Conservation (phyloP, 2,888 invertebrate species). For the Caenorhabditis panamensis region DNA sequence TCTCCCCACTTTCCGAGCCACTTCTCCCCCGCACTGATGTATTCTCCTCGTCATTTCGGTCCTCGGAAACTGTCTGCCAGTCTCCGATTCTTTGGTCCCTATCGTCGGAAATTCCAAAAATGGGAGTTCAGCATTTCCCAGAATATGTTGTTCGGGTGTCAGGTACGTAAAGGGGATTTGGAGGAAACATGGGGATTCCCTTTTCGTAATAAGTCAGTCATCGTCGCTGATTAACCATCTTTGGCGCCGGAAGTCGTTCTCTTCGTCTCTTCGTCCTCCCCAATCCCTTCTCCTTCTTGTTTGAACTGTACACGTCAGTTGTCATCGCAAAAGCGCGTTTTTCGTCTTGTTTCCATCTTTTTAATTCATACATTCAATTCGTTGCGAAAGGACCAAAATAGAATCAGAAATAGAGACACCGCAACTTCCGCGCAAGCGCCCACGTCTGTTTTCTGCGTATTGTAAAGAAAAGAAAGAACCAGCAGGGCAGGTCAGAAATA, state of each 20-base stretch:
- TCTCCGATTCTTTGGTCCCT: constrained; percentile 27
- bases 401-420: constrained; percentile 7
- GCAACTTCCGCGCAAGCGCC: background rate
- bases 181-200: constrained; percentile 17
- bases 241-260: constrained; percentile 33
- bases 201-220: constrained; percentile 13
- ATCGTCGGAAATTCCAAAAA: constrained; percentile 4
- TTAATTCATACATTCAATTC: background rate
- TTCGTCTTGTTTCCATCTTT: background rate
- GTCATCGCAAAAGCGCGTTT: constrained; percentile 21
- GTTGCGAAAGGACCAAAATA: constrained; percentile 26
- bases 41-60: background rate
- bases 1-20: background rate
- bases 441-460: background rate
- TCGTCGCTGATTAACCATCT: constrained; percentile 7
- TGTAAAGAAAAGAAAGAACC: constrained; percentile 4
- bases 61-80: constrained; percentile 5
- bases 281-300: constrained; percentile 9
- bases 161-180: constrained; percentile 35
- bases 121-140: constrained; percentile 4
- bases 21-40: background rate
- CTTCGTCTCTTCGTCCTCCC: constrained; percentile 20
- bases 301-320: constrained; percentile 17
- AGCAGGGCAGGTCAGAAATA: background rate
- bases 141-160: background rate